Base-by-base conservation (phyloP, 1,140 invertebrate species). In the Drosophila littoralis region DNA sequence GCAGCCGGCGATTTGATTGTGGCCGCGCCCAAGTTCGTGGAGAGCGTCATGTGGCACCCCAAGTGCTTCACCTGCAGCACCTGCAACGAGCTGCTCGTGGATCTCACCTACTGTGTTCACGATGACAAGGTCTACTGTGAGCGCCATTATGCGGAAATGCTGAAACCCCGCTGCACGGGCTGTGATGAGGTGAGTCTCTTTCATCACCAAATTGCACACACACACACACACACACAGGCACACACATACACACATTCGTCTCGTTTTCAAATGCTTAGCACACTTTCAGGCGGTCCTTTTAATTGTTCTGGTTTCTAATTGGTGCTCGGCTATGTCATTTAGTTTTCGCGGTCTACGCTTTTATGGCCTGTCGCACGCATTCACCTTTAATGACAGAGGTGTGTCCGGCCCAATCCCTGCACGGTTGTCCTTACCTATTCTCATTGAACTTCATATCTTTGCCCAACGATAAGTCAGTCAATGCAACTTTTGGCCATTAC, bases 71-170 rank as follows among this genome's bases (percentile, higher is more conserved):
- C 94, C 48, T 99, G 98, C 92, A 93, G 94, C 51, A 95, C 95
- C 40, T 99, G 98, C 93, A 94, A 96, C 70, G 96, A 98, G 93
- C 93, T 98, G 33, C 94, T 99, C 32, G 97, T 98, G 54, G 98
- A 99, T 93, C 94, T 99, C 51, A 97, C 97, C 13, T 98, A 99
- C 93, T 99, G 98, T 91, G 95, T 97, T 48, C 94, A 97, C 90
- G 96, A 98, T 69, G 96, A 97, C 65, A 94, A 94, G 57, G 94
- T 98, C 42, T 98, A 96, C 92, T 99, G 98, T 93, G 97, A 98
- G 91, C 94, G 98, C 58, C 98, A 99, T 93, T 99, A 98, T 92
- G 97, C 97, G 12, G 97, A 99, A 93, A 94, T 97, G 85, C 93
- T 98, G 76, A 98, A 98, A 92, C 97, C 98, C 3, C 93, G 98